A percentile compares a stretch with the other conserved stretches of the same genome.
phyloP scores from a whole-genome alignment of 2,888 invertebrate genomes.

The Drosophila anomalipes region DNA sequence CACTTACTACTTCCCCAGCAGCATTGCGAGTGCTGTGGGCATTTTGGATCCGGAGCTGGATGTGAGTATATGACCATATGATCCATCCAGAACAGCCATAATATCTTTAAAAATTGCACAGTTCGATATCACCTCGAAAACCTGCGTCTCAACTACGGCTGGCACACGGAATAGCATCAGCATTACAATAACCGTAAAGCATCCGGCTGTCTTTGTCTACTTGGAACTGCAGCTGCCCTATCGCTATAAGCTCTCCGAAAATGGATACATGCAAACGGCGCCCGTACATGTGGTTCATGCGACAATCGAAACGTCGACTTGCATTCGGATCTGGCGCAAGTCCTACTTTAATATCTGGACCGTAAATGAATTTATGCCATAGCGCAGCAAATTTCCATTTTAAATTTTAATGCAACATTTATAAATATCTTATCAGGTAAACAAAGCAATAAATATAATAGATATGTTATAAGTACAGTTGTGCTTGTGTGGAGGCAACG shows the following conservation, averaged over 20 bases:
- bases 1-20: constrained; percentile 89
- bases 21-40: constrained; percentile 87
- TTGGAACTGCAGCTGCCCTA: constrained; percentile 73
- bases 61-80: constrained; percentile 83
- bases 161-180: constrained; percentile 73
- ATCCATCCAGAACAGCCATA: not conserved
- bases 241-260: constrained; percentile 81
- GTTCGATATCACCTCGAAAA: constrained; percentile 75
- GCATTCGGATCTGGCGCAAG: constrained; percentile 67
- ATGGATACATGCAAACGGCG: constrained; percentile 83
- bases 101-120: constrained; percentile 30
- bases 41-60: constrained; percentile 87
- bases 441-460: constrained; percentile 73
- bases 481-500: not conserved
- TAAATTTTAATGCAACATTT: constrained; percentile 64
- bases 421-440: constrained; percentile 68
- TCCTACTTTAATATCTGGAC: constrained; percentile 80
- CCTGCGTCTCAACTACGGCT: constrained; percentile 57
- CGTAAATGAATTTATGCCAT: constrained; percentile 82
- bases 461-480: constrained; percentile 19
- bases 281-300: constrained; percentile 81
- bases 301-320: constrained; percentile 68
- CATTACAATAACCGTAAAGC: constrained; percentile 71
- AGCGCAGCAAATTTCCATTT: constrained; percentile 29
- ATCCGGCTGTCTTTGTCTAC: constrained; percentile 84